Base-by-base conservation (phyloP, 2,113 vertebrate genomes). In the Polypterus bichir region DNA sequence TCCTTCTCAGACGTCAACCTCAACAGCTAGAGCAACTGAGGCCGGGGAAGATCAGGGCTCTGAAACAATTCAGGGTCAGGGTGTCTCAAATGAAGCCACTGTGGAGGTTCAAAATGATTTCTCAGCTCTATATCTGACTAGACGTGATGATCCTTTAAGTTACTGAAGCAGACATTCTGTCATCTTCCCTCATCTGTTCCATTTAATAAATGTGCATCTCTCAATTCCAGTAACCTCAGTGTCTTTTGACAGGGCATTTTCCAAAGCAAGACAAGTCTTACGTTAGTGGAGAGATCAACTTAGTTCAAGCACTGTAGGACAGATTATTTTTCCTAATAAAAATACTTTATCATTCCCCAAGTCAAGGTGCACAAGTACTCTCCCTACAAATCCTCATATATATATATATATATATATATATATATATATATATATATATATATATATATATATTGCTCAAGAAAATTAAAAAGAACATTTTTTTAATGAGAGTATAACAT, bases 21-120 rank as follows among this genome's bases (percentile, higher is more conserved):
- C 9, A 49, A 9, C 49, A 45, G 11, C 44, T 27, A 48, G 52
- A 10, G 49, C 63, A 9, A 9, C 46, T 10, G 5, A 49, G 3
- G 9, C 9, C 2, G 6, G 49, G 45, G 59, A 66, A 46, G 59
- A 47, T 7, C 44, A 27, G 46, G 56, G 44, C 9, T 4, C 27
- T 57, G 10, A 11, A 57, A 57, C 56, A 57, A 4, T 7, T 7
- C 3, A 44, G 10, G 57, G 44, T 1, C 61, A 59, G 44, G 62
- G 60, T 56, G 45, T 49, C 61, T 53, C 65, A 3, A 49, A 55
- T 5, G 56, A 66, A 44, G 65, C 61, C 3, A 57, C 56, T 51
- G 65, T 61, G 48, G 65, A 66, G 46, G 60, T 66, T 45, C 60
- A 59, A 11, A 46, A 49, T 6, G 62, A 62, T 49, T 56, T 66